These are phyloP conservation scores for Melanogrammus aeglefinus DNA, from an alignment of 2,797 vertebrate genomes.

Conservation along the genomic window DNA sequence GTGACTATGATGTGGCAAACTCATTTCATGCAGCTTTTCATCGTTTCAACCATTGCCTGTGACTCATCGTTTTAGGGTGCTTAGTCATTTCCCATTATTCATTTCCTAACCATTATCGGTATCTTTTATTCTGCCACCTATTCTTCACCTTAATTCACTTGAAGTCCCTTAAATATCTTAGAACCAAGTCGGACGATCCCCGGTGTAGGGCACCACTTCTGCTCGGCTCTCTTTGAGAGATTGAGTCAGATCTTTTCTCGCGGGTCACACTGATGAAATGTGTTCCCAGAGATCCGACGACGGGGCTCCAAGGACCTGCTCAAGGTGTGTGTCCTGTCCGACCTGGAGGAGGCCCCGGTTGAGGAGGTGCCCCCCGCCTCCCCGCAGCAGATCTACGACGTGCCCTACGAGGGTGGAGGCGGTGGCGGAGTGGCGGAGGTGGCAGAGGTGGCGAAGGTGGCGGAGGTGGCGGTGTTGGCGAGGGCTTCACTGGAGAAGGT, in stretches of 20 bases:
- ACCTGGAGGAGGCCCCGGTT: slow-evolving; percentile 36
- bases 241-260: neutral
- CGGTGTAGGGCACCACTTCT: neutral
- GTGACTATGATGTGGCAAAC: neutral
- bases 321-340: slow-evolving; percentile 80
- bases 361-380: slow-evolving; percentile 54
- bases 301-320: slow-evolving; percentile 90
- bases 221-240: neutral
- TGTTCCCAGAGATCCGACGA: slow-evolving; percentile 83
- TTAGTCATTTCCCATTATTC: neutral
- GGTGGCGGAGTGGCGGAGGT: slow-evolving; percentile 27
- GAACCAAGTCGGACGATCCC: neutral
- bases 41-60: slow-evolving; percentile 8
- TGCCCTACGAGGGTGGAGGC: slow-evolving; percentile 77
- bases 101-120: neutral
- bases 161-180: neutral
- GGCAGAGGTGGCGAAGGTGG: no score
- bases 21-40: neutral
- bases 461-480: slow-evolving; percentile 12
- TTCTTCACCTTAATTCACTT: neutral
- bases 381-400: slow-evolving; percentile 81
- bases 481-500: neutral
- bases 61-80: slow-evolving; percentile 15
- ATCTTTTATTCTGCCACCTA: neutral
- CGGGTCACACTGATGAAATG: neutral